Conservation (phyloP, 2,888 invertebrate species). For the Papilio protenor region DNA sequence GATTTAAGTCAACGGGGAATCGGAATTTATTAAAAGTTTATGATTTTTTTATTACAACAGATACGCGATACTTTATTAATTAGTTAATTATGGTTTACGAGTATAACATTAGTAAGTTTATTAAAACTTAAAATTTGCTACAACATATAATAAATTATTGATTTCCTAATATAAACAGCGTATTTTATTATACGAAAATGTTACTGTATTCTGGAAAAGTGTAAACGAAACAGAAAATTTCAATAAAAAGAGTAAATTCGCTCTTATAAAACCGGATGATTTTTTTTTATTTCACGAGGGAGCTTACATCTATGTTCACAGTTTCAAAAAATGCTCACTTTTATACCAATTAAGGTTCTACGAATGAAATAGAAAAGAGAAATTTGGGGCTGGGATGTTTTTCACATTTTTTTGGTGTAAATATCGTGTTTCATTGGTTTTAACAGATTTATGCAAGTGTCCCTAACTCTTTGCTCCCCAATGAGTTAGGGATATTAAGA, state of each 20-base stretch:
- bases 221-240: not conserved
- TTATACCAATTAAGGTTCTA: slow-evolving; percentile 13
- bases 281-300: not conserved
- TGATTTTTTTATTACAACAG: not conserved
- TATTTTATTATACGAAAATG: not conserved
- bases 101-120: not conserved
- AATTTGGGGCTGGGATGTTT: not conserved
- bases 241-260: not conserved
- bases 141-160: not conserved
- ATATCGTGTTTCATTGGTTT: not conserved
- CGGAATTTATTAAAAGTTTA: not conserved
- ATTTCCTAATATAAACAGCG: not conserved
- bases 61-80: not conserved
- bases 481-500: not conserved
- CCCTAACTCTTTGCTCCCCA: not conserved
- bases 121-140: not conserved
- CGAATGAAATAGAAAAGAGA: not conserved
- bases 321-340: not conserved
- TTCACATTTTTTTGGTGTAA: not conserved
- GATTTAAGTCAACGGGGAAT: not conserved
- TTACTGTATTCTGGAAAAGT: slow-evolving; percentile 1
- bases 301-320: not conserved
- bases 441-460: not conserved
- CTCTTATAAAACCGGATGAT: not conserved
- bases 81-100: not conserved